Conservation (phyloP, 2,888 invertebrate genomes). For the Agrochola lota region DNA sequence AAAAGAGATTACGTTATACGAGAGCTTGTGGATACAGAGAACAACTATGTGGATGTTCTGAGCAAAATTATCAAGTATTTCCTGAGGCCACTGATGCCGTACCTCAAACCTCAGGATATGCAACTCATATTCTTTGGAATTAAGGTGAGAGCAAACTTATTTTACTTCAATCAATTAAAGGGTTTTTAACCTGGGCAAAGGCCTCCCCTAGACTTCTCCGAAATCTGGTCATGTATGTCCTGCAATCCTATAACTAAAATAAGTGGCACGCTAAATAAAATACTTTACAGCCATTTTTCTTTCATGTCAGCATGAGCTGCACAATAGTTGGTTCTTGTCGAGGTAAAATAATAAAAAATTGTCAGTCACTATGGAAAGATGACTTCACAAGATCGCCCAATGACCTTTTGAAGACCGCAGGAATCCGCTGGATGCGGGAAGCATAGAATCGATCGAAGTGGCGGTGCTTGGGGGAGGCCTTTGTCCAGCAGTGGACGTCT, state of each 20-base stretch:
- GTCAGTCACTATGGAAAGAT: too few relatives aligned
- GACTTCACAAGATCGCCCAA: too few relatives aligned
- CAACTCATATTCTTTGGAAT: constrained; percentile 97
- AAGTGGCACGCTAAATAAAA: neutral
- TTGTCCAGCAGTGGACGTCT: too few relatives aligned
- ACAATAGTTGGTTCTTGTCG: too few relatives aligned
- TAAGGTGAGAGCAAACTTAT: constrained; percentile 90
- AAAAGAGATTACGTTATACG: constrained; percentile 98
- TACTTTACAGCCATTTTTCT: neutral
- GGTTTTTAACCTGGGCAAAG: neutral
- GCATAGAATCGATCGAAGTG: too few relatives aligned
- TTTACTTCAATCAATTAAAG: neutral
- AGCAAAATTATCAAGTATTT: constrained; percentile 95
- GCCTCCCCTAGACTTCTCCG: too few relatives aligned
- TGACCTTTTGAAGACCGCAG: too few relatives aligned
- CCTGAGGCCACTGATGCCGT: constrained; percentile 93
- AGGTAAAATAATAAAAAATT: neutral
- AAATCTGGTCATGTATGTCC: neutral
- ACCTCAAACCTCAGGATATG: constrained; percentile 94
- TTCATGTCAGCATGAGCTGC: neutral
- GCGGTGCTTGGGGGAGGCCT: too few relatives aligned
- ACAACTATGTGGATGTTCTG: constrained; percentile 98
- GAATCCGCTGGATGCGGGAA: too few relatives aligned
- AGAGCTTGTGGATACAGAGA: constrained; percentile 98
- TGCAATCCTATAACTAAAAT: neutral